phyloP scores from a whole-genome alignment of 2,797 vertebrate species.

The Cossypha polioptera region DNA sequence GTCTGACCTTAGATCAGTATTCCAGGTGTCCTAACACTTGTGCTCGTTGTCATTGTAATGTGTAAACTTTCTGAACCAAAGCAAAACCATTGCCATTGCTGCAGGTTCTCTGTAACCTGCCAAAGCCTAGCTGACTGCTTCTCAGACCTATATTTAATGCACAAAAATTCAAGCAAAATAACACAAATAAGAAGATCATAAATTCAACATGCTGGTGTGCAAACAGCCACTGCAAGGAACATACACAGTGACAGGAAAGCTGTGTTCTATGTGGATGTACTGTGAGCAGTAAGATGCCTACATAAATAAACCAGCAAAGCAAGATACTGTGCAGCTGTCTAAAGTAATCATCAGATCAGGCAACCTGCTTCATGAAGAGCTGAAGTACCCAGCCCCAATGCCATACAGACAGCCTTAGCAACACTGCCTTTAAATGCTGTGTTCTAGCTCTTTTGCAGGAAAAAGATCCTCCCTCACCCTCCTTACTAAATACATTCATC shows the following conservation, averaged over 20 bases:
- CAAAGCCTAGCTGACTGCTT: background rate
- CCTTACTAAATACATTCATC: background rate
- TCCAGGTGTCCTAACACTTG: background rate
- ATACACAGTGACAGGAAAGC: background rate
- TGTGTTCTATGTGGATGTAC: background rate
- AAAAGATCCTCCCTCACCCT: background rate
- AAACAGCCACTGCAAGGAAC: background rate
- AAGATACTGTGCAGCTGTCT: background rate
- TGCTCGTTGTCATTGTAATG: rapidly evolving
- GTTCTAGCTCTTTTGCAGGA: background rate
- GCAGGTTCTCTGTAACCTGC: background rate
- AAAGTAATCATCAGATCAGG: background rate
- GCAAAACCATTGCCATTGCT: background rate
- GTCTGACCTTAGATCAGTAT: background rate
- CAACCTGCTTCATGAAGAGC: background rate
- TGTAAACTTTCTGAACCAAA: background rate
- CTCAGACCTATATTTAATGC: background rate
- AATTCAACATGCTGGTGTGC: background rate
- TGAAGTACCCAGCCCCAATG: background rate
- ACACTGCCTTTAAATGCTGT: background rate
- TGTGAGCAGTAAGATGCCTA: background rate
- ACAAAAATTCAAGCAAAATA: background rate
- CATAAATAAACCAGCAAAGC: background rate
- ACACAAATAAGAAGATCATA: background rate
- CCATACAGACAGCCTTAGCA: background rate